phyloP scores from a whole-genome alignment of 2,113 vertebrate genomes.

The Xerus inauris region DNA sequence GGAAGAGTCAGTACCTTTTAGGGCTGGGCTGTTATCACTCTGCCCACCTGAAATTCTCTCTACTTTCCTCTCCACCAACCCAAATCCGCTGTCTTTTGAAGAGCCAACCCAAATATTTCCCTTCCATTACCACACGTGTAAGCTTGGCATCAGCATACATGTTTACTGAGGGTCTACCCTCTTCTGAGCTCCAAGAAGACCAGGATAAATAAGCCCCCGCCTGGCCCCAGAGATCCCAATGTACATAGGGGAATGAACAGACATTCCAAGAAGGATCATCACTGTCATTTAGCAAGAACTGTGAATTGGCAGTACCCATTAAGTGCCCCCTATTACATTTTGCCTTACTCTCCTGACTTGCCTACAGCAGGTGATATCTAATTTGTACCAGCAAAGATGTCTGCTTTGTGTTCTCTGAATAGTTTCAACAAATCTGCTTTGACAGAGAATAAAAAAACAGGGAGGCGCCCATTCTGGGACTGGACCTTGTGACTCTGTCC shows the following conservation, averaged over 20 bases:
- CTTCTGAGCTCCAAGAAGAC: neutral
- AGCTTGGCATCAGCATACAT: neutral
- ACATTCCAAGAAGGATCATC: neutral
- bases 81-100: neutral
- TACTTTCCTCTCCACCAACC: neutral
- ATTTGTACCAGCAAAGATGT: neutral
- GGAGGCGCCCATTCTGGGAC: neutral
- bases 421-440: neutral
- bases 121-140: neutral
- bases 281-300: neutral
- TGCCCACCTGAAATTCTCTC: neutral
- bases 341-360: neutral
- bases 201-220: neutral
- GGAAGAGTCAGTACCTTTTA: neutral
- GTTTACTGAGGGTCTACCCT: neutral
- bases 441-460: no score
- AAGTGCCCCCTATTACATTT: neutral
- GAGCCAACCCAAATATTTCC: neutral
- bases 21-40: neutral
- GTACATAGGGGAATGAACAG: neutral
- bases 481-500: neutral
- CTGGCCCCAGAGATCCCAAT: neutral
- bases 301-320: neutral
- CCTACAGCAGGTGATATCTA: neutral
- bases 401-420: neutral